Evolutionary conservation across 1,140 invertebrate species (phyloP).

Genomic region (Drosophila arizonae): DNA sequence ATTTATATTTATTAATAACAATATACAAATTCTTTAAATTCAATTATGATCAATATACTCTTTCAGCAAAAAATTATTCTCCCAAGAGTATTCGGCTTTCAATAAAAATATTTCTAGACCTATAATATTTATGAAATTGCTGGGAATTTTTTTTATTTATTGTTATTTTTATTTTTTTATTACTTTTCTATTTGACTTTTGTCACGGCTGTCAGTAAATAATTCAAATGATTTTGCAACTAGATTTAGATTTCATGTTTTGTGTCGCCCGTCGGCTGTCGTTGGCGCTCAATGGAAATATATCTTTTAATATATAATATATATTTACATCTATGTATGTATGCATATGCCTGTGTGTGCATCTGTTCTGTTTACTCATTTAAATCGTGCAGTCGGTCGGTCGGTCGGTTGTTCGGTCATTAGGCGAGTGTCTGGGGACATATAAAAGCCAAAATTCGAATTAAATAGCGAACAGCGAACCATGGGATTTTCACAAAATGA

Average conservation of each 20-base stretch:
- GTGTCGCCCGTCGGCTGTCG: conserved; percentile 16
- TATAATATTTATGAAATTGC: conserved; percentile 17
- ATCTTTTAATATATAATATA: conserved; percentile 21
- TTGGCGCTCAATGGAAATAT: conserved; percentile 48
- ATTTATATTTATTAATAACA: too few relatives aligned
- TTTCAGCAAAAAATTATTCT: background rate
- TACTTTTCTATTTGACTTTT: conserved; percentile 35
- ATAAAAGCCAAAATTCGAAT: conserved; percentile 26
- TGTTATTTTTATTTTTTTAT: conserved; percentile 1
- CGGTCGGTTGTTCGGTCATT: conserved; percentile 24
- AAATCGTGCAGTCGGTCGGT: conserved; percentile 21
- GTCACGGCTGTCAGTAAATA: conserved; percentile 61
- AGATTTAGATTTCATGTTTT: conserved; percentile 60
- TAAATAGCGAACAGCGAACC: conserved; percentile 3
- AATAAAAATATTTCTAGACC: background rate
- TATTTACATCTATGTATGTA: background rate
- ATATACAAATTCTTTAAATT: background rate
- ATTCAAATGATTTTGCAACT: conserved; percentile 64
- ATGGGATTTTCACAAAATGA: conserved; percentile 26
- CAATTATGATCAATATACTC: too few relatives aligned
- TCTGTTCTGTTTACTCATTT: conserved; percentile 24
- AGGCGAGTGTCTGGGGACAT: conserved; percentile 45
- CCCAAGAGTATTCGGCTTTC: conserved; percentile 6
- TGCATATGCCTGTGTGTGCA: conserved; percentile 23
- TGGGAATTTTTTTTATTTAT: background rate